phyloP scores from a whole-genome alignment of 2,797 vertebrate species.

The Steatocranus sp. region DNA sequence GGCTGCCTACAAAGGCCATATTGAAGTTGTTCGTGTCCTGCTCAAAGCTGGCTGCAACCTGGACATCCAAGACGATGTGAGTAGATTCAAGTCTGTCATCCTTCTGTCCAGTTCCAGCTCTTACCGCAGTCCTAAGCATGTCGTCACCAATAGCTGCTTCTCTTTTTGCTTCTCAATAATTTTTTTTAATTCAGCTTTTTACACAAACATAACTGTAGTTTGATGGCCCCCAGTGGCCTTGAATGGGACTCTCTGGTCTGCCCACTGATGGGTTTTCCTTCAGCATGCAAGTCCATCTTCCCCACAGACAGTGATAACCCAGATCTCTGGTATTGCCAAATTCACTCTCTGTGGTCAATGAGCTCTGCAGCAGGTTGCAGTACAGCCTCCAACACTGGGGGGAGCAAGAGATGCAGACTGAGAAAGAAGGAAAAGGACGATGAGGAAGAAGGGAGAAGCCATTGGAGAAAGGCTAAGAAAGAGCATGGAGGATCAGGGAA shows the following conservation, averaged over 20 bases:
- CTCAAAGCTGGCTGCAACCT: constrained; percentile 93
- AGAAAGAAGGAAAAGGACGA: constrained; percentile 78
- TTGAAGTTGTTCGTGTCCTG: constrained; percentile 87
- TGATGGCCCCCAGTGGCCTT: constrained; percentile 86
- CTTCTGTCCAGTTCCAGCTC: not conserved
- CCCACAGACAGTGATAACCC: constrained; percentile 59
- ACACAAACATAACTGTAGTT: constrained; percentile 60
- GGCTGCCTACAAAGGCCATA: constrained; percentile 92
- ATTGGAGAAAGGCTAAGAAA: constrained; percentile 79
- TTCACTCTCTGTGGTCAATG: constrained; percentile 80
- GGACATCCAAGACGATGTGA: constrained; percentile 96
- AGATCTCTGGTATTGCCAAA: constrained; percentile 56
- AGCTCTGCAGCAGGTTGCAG: constrained; percentile 70
- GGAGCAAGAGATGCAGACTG: constrained; percentile 28
- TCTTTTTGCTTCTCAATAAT: not conserved
- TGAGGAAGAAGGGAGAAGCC: constrained; percentile 79
- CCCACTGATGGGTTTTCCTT: constrained; percentile 71
- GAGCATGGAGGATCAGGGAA: constrained; percentile 78
- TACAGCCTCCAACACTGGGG: constrained; percentile 61
- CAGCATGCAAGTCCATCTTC: constrained; percentile 67
- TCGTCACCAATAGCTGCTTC: not conserved
- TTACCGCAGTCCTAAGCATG: not conserved
- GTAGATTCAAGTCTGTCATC: constrained; percentile 53
- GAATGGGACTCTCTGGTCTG: constrained; percentile 86
- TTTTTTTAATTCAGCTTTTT: not conserved